phyloP scores from a whole-genome alignment of 2,113 vertebrate species.

The Petroica traversi region DNA sequence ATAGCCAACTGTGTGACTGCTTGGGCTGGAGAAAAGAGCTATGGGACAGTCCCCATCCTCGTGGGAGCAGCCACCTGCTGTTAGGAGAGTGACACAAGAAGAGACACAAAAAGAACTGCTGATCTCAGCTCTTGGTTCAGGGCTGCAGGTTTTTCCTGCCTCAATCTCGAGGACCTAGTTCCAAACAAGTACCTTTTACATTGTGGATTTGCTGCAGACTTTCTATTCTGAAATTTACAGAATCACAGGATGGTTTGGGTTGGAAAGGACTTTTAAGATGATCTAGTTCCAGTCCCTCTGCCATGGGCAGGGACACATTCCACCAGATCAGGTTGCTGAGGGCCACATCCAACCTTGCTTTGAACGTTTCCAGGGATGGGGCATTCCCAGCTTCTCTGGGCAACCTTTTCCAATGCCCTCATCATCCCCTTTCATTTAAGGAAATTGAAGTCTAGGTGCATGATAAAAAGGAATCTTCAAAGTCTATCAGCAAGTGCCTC shows the following conservation, averaged over 20 bases:
- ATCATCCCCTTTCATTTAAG: background rate
- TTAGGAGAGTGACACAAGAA: background rate
- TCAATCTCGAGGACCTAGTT: background rate
- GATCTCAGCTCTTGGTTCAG: background rate
- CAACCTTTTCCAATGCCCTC: background rate
- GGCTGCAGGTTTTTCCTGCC: background rate
- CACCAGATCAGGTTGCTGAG: background rate
- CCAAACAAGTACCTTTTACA: background rate
- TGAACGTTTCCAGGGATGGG: background rate
- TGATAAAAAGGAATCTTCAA: background rate
- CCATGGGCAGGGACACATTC: fast-evolving
- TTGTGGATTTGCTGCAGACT: background rate
- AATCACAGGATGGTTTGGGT: background rate
- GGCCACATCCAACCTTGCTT: background rate
- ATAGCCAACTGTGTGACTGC: background rate
- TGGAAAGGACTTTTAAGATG: background rate
- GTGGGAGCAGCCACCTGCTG: background rate
- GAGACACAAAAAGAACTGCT: background rate
- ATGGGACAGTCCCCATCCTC: background rate
- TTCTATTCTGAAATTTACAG: background rate
- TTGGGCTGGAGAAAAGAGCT: background rate
- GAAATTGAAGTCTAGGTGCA: background rate
- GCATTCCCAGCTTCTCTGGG: background rate
- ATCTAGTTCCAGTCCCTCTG: background rate
- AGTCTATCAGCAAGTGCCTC: background rate